A percentile compares a stretch with the other conserved stretches of the same genome.
These are phyloP conservation scores for Fregetta grallaria DNA, from an alignment of 2,113 vertebrate genomes.

Conservation along the genomic window DNA sequence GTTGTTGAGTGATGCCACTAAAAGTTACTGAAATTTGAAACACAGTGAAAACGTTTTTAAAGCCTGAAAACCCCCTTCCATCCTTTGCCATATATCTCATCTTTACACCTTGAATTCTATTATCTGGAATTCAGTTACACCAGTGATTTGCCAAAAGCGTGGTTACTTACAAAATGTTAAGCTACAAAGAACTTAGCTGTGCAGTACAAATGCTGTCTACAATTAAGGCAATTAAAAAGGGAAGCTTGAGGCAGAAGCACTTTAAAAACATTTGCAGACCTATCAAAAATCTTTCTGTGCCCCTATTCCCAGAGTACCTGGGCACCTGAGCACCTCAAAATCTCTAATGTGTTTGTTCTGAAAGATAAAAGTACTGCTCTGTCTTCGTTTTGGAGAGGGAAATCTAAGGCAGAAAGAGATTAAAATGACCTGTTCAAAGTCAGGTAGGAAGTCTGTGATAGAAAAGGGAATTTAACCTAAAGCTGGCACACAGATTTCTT, in stretches of 20 bases:
- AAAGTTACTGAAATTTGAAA: constrained; percentile 8
- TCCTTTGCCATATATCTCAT: neutral
- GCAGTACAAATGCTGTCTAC: neutral
- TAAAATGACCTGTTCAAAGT: constrained; percentile 46
- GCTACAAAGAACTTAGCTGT: neutral
- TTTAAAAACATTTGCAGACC: constrained; percentile 50
- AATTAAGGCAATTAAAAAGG: constrained; percentile 41
- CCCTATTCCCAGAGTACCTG: constrained; percentile 2
- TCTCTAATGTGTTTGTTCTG: constrained; percentile 29
- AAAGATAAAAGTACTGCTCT: constrained; percentile 30
- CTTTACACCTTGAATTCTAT: constrained; percentile 8
- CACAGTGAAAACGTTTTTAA: neutral
- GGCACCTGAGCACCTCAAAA: constrained; percentile 26
- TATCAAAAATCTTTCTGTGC: neutral
- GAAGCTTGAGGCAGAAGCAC: constrained; percentile 7
- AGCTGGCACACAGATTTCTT: neutral
- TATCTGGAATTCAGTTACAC: neutral
- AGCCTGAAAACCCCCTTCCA: neutral
- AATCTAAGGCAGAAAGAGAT: constrained; percentile 12
- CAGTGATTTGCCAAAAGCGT: neutral
- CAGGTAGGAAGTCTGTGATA: neutral
- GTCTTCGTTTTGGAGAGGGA: constrained; percentile 1
- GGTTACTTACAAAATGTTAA: neutral
- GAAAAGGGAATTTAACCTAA: constrained; percentile 21
- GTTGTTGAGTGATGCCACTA: neutral